Evolutionary conservation across 2,113 vertebrate genomes (phyloP), one percentile per base, ranked within the genome.

Genomic region (Chlorodrepanis virens): DNA sequence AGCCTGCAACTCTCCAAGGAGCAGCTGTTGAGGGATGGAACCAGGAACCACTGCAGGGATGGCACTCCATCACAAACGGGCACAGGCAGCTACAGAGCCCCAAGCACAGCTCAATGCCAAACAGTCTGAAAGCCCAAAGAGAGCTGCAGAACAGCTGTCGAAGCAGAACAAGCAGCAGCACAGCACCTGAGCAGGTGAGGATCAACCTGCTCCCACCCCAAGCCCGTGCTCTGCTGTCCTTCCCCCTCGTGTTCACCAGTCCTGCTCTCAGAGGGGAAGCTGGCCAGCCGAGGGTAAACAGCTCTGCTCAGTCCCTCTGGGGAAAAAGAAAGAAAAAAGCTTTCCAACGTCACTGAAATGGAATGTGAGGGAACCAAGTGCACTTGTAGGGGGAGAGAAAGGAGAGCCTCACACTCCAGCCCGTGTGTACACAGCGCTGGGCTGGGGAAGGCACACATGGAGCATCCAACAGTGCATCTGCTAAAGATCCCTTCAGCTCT

Each of bases 281-380:
- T 87, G 94, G 92, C 9, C 11, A 53, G 75, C 67, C 14, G 74
- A 80, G 75, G 57, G 39, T 75, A 96, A 94, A 96, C 68, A 95
- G 65, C 59, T 81, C 94, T 76, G 77, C 90, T 82, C 21, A 56
- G 53, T 76, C 93, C 84, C 84, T 86, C 65, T 29, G 89, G 63
- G 91, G 76, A 86, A 83, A 78, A 68, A 29, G 54, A 29, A 64
- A 89, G 61, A 67, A 88, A 94, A 95, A 95, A 90, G 61, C 90
- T 42, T 72, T 21, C 71, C 87, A 42, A 61, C 77, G 45, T 86
- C 88, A 95, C 68, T 20, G 63, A 89, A 95, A 94, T 50, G 85
- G 85, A 97, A 93, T 74, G 90, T 5, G 49, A 86, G 89, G 75
- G 93, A 96, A 93, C 70, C 2, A 4, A 83, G 82, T 2, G 37